Base-by-base conservation (phyloP, 2,797 vertebrate genomes). In the Micropoecilia bifurca region DNA sequence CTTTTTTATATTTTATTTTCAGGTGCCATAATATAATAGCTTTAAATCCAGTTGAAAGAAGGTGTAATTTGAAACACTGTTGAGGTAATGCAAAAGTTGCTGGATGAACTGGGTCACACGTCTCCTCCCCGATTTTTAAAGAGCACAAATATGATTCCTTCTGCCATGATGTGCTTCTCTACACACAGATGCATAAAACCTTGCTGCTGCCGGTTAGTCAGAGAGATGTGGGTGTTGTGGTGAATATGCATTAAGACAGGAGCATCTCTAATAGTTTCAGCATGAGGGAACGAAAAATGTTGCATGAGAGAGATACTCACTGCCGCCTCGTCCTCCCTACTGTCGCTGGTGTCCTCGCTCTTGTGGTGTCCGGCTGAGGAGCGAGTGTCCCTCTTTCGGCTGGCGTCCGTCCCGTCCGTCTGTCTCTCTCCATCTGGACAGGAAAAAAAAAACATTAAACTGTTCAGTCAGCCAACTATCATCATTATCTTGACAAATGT, bases 301-400 rank as follows among this genome's bases (percentile, higher is more conserved):
- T 50, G 43, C 20, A 57, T 71, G 1, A 72, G 50, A 81, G 50
- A 81, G 30, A 68, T 46, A 82, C 59, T 97, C 91, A 98, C 97
- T 90, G 53, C 88, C 0, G 85, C 95, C 63, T 97, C 98, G 9
- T 99, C 98, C 95, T 98, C 98, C 0, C 2, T 95, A 89, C 98
- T 99, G 95, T 98, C 97, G 0, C 97, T 98, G 84, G 96, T 95
- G 76, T 99, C 98, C 80, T 98, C 97, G 0, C 83, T 92, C 86
- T 93, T 96, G 83, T 94, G 95, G 16, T 92, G 94, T 81, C 91
- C 93, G 0, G 93, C 91, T 0, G 92, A 90, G 0, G 90, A 95
- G 45, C 77, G 94, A 0, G 91, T 87, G 9, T 87, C 95, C 66
- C 91, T 92, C 84, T 94, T 96, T 69, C 93, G 94, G 89, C 93